Base-by-base conservation (phyloP, 2,113 vertebrate genomes). In the Podarcis raffonei region DNA sequence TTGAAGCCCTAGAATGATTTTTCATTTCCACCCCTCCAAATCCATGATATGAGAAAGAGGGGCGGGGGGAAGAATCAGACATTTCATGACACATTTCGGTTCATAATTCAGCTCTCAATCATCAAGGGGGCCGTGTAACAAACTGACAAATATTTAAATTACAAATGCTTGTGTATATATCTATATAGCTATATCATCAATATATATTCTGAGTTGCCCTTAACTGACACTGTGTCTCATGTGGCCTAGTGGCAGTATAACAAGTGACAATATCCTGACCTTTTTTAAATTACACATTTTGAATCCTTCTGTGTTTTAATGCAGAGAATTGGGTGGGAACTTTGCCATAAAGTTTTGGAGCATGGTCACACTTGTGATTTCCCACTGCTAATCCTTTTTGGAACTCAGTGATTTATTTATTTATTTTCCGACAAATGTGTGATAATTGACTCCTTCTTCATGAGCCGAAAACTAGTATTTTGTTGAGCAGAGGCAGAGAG, bases 361-460 rank as follows among this genome's bases (percentile, higher is more conserved):
- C 66, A n/a, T 83, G 59, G 84, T 93, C 91, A 91, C 4, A 75
- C 89, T 95, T 93, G 37, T 85, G 87, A 92, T 96, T 97, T 95
- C 85, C 90, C 86, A 85, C 15, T 89, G 85, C 88, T 96, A 96
- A 95, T 94, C 89, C 88, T 95, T 93, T 74, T 92, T 93, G 93
- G 90, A 96, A 92, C 86, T 94, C 65, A 87, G 81, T 48, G 87
- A 91, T 88, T 74, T 86, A 88, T 79, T 15, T 89, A 81, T 89
- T 93, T 69, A 81, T 53, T 53, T 53, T 53, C 48, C 11, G 0
- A 86, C 89, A 90, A 92, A 94, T 94, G 82, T 93, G 48, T 84
- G 92, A 94, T 92, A 95, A 95, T 90, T 91, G 93, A 92, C 72
- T 94, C 78, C 89, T 95, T 95, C 91, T 96, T 96, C 95, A 92